Evolutionary conservation across 2,113 vertebrate genomes (phyloP).

Genomic region (Fregata magnificens): DNA sequence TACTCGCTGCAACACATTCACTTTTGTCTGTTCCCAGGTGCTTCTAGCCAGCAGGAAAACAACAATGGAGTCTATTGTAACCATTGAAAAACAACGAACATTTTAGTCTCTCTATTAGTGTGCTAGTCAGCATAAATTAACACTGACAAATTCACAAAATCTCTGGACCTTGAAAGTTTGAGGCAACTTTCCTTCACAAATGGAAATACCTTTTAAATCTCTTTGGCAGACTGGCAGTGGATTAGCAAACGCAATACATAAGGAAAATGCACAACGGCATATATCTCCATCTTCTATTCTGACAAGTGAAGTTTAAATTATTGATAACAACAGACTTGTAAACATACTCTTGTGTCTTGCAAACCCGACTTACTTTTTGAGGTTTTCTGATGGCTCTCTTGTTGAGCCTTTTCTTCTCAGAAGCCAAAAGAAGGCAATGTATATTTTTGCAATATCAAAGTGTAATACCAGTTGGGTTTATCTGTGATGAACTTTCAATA

Average conservation of each 20-base stretch:
- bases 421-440: neutral
- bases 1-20: neutral
- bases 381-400: neutral
- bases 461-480: neutral
- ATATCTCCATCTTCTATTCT: neutral
- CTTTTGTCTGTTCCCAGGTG: neutral
- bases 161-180: neutral
- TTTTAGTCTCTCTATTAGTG: neutral
- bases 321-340: slow-evolving; percentile 15
- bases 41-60: neutral
- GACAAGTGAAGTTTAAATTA: slow-evolving; percentile 35
- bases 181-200: slow-evolving; percentile 16
- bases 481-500: neutral
- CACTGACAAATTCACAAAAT: neutral
- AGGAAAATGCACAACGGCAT: neutral
- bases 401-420: neutral
- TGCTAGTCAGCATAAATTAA: neutral
- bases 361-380: neutral
- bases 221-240: neutral
- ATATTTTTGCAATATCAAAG: neutral
- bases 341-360: neutral
- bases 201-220: neutral
- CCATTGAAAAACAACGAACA: neutral
- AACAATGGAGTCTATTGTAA: neutral
- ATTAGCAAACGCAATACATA: neutral